Conservation (phyloP, 2,113 vertebrate genomes). For the Halcyon malimbica region DNA sequence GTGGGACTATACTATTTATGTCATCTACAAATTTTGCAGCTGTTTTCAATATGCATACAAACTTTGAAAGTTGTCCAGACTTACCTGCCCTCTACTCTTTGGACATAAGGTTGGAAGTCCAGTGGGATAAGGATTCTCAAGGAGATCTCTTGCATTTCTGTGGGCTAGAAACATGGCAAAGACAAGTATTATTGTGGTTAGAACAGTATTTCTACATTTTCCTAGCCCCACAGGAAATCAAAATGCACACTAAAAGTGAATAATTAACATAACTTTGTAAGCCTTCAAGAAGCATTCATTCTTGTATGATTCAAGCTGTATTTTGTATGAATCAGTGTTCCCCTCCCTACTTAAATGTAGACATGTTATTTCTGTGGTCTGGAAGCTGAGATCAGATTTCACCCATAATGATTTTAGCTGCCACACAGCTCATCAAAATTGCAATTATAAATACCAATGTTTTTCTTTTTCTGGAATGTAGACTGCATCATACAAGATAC, state of each 20-base stretch:
- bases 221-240: slow-evolving; percentile 61
- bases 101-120: slow-evolving; percentile 59
- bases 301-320: slow-evolving; percentile 30
- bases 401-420: slow-evolving; percentile 60
- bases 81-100: slow-evolving; percentile 55
- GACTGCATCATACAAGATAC: slow-evolving; percentile 33
- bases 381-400: slow-evolving; percentile 54
- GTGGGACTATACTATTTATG: slow-evolving; percentile 45
- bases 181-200: slow-evolving; percentile 34
- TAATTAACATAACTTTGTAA: slow-evolving; percentile 58
- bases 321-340: slow-evolving; percentile 53
- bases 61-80: neutral
- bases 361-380: slow-evolving; percentile 62
- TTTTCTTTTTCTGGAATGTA: slow-evolving; percentile 53
- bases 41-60: neutral
- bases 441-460: slow-evolving; percentile 52
- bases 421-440: slow-evolving; percentile 61
- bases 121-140: slow-evolving; percentile 26
- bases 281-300: slow-evolving; percentile 42
- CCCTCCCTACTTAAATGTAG: slow-evolving; percentile 64
- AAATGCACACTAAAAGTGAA: slow-evolving; percentile 48
- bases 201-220: slow-evolving; percentile 66
- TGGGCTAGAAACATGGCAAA: slow-evolving; percentile 53
- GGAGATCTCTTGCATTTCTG: slow-evolving; percentile 39
- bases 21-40: slow-evolving; percentile 37